A percentile compares a stretch with the other conserved stretches of the same genome.
These are phyloP conservation scores for Crotalus horridus DNA, from an alignment of 2,113 vertebrate species.

Conservation along the genomic window DNA sequence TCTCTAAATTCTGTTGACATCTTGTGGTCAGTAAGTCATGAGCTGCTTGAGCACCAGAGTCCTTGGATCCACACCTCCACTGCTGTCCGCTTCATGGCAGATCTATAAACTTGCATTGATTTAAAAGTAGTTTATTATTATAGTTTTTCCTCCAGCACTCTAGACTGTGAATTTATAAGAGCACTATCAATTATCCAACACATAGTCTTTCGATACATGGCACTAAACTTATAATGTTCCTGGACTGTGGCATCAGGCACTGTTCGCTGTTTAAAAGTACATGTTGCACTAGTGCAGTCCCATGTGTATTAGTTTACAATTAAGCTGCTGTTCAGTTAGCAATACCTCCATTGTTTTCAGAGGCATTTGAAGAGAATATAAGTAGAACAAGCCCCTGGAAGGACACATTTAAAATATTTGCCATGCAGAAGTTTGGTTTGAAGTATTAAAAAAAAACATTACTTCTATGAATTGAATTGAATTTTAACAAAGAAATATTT, in stretches of 20 bases:
- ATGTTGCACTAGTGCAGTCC: background rate
- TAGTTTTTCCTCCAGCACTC: background rate
- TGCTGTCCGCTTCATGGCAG: background rate
- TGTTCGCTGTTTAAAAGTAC: background rate
- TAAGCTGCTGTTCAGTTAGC: background rate
- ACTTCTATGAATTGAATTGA: background rate
- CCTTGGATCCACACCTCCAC: background rate
- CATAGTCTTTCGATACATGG: background rate
- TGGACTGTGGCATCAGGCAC: too few relatives aligned
- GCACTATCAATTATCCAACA: conserved; percentile 35
- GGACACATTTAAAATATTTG: background rate
- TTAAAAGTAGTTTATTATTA: background rate
- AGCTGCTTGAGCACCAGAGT: background rate
- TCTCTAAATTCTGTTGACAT: background rate
- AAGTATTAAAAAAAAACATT: background rate
- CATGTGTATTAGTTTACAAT: background rate
- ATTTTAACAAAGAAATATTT: background rate
- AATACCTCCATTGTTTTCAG: background rate
- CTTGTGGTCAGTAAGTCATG: background rate
- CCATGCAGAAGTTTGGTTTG: background rate
- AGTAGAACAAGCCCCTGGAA: background rate
- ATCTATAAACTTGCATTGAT: background rate
- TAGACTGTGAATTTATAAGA: background rate
- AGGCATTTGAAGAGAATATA: background rate
- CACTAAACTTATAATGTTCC: background rate